A percentile compares a stretch with the other conserved stretches of the same genome.
Evolutionary conservation across 2,888 invertebrate genomes (phyloP).

Genomic region (Andrena haemorrhoa): DNA sequence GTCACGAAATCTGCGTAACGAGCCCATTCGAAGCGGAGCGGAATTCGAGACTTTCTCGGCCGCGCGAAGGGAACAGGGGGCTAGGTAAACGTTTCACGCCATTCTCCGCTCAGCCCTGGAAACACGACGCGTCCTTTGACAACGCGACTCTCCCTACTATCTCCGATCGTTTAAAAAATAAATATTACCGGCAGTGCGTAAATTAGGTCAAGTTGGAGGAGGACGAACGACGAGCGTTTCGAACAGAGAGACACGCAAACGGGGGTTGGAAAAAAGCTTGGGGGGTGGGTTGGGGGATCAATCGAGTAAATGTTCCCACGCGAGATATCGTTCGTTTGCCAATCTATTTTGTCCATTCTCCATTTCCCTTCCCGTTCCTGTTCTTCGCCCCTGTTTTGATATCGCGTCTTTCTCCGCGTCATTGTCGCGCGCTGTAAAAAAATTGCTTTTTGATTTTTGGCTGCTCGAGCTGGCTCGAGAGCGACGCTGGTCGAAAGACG

Average conservation of each 20-base stretch:
- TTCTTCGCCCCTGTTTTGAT: slow-evolving; percentile 45
- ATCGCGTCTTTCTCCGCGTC: slow-evolving; percentile 41
- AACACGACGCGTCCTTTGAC: slow-evolving; percentile 16
- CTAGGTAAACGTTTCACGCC: no score
- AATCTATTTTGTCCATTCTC: neutral
- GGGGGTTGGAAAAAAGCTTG: neutral
- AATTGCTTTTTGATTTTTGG: slow-evolving; percentile 76
- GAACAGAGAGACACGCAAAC: neutral
- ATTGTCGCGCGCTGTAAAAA: slow-evolving; percentile 63
- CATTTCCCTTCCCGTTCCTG: neutral
- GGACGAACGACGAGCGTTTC: slow-evolving; percentile 41
- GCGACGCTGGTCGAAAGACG: slow-evolving; percentile 15
- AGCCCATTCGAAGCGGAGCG: slow-evolving; percentile 15
- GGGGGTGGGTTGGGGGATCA: neutral
- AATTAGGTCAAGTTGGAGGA: slow-evolving; percentile 59
- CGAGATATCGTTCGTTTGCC: slow-evolving; percentile 37
- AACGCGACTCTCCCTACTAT: neutral
- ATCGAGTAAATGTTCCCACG: neutral
- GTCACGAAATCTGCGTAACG: neutral
- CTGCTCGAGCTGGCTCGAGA: slow-evolving; percentile 44
- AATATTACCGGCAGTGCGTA: slow-evolving; percentile 59
- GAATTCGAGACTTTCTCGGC: slow-evolving; percentile 45
- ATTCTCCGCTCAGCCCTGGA: neutral
- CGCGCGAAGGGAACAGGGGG: neutral
- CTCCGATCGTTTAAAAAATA: slow-evolving; percentile 25